Conservation (phyloP, 1,140 invertebrate species). For the Forficula auricularia region DNA sequence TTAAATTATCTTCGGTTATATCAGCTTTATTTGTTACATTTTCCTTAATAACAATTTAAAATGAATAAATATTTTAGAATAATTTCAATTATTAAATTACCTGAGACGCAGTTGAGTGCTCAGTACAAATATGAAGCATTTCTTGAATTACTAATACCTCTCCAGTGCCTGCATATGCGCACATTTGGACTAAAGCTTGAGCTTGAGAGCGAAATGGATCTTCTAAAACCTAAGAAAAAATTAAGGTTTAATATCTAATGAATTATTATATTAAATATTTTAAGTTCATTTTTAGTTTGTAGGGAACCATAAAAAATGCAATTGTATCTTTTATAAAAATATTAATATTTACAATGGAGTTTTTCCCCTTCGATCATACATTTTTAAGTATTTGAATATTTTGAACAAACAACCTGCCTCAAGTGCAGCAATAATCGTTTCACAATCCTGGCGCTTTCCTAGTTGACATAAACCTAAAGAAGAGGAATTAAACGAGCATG, state of each 20-base stretch:
- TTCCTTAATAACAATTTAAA: constrained; percentile 11
- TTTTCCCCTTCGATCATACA: too few relatives aligned
- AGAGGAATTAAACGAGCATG: constrained; percentile 40
- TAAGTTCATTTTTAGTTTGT: too few relatives aligned
- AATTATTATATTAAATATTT: too few relatives aligned
- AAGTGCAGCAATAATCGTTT: too few relatives aligned
- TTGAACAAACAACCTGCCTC: too few relatives aligned
- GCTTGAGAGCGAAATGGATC: constrained; percentile 41
- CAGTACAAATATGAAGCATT: constrained; percentile 45
- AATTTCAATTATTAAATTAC: constrained; percentile 24
- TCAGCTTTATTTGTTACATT: constrained; percentile 16
- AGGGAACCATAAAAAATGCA: too few relatives aligned
- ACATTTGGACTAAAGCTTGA: constrained; percentile 40
- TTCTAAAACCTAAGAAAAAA: constrained; percentile 37
- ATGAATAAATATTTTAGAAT: too few relatives aligned
- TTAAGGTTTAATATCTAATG: too few relatives aligned
- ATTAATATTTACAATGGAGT: too few relatives aligned
- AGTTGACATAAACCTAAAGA: constrained; percentile 42
- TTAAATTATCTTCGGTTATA: constrained; percentile 27
- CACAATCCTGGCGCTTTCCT: constrained; percentile 25
- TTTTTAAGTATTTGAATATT: too few relatives aligned
- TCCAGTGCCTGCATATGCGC: constrained; percentile 51
- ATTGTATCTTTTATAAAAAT: too few relatives aligned
- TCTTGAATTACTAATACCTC: constrained; percentile 50
- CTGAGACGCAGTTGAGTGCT: constrained; percentile 28